These are phyloP conservation scores for Dasyurus viverrinus DNA, from an alignment of 2,113 vertebrate genomes.

Conservation along the genomic window DNA sequence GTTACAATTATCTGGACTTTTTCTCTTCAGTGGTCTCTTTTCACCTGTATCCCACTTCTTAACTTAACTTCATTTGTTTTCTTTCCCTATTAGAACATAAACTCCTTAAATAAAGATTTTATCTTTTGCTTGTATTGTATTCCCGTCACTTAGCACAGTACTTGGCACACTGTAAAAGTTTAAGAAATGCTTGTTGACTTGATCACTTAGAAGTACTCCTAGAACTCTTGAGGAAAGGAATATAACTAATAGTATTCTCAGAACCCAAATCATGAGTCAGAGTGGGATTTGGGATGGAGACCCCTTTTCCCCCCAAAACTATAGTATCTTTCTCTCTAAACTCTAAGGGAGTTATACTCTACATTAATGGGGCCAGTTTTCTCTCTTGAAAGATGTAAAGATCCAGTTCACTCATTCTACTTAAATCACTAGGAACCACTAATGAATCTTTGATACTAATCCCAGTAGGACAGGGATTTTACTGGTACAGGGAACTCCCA, in stretches of 20 bases:
- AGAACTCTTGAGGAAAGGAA: no score
- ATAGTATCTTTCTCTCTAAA: neutral
- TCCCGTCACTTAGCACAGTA: neutral
- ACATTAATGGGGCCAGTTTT: neutral
- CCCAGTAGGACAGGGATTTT: neutral
- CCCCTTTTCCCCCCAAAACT: neutral
- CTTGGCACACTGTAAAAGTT: neutral
- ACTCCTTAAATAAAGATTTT: neutral
- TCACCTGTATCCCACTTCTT: neutral
- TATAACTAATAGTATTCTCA: neutral
- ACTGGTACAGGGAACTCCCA: neutral
- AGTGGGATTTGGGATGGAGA: neutral
- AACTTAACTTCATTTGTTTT: neutral
- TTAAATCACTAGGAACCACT: neutral
- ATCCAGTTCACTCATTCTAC: neutral
- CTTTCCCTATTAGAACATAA: neutral
- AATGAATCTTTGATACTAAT: neutral
- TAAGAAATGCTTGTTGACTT: neutral
- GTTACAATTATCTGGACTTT: neutral
- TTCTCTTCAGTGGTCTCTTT: neutral
- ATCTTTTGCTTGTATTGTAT: neutral
- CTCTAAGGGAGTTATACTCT: neutral
- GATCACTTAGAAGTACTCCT: neutral
- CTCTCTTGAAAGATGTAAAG: no score
- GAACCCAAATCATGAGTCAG: neutral